Base-by-base conservation (phyloP, 2,888 invertebrate genomes). In the Callimorpha dominula region DNA sequence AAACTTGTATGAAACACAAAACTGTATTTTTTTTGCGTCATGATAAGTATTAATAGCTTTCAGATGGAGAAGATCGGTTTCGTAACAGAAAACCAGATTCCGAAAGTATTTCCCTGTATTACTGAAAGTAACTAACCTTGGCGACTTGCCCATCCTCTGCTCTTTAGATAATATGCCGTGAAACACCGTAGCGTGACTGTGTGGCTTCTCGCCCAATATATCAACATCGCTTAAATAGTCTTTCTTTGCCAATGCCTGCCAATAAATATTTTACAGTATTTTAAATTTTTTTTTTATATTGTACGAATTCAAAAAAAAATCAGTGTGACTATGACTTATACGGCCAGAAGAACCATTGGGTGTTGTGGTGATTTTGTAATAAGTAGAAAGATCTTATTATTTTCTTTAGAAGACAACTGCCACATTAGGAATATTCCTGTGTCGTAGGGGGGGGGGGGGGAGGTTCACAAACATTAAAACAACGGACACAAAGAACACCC, bases 131-230 rank as follows among this genome's bases (percentile, higher is more conserved):
- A 62, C 40, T 62, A 83, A 89, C 89, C 89, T 90, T 3, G 89
- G 89, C 0, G 89, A 88, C 67, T 87, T 87, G 49, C 87, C 89
- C 20, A 86, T 81, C 65, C 75, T 80, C 72, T 87, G 80, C 71
- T 89, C 89, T 57, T 77, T 71, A 42, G 89, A 88, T 70, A 87
- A 75, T 5, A 91, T 86, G 1, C 87, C 90, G 60, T 92, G 90
- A 80, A 92, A 92, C 14, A 88, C 84, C 0, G 91, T 79, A 14
- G 91, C 89, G 3, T 87, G 83, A 52, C 89, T 86, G 7, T 71
- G 42, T 5, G 11, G 4, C 0, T 74, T 73, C 8, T 80, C 76
- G 3, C 80, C 82, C 73, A 90, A 70, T 49, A 91, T 87, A 66
- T 89, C 87, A 1, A 67, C 76, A 0, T 9, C 46, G 64, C 90